phyloP scores from a whole-genome alignment of 2,888 invertebrate genomes.

The Germaria angustata region DNA sequence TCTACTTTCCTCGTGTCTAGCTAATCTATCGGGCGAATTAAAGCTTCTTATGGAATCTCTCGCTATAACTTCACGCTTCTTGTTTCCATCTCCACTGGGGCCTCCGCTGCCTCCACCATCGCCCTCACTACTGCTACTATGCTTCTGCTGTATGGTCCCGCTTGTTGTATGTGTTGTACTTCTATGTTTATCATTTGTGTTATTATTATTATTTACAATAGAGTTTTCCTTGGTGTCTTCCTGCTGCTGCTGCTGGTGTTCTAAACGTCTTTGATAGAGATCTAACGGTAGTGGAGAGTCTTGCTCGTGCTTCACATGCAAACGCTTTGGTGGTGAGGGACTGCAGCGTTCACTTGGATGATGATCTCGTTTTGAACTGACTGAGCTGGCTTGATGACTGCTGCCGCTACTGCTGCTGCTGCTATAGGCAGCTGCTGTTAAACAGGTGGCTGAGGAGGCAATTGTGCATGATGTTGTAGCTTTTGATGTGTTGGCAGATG shows the following conservation, averaged over 20 bases:
- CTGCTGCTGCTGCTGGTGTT: conserved; percentile 69
- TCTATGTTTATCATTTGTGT: conserved; percentile 69
- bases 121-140: conserved; percentile 57
- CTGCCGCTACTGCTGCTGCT: conserved; percentile 56
- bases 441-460: conserved; percentile 70
- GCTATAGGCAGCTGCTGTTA: conserved; percentile 49
- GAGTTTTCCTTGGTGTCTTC: conserved; percentile 65
- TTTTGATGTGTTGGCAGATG: conserved; percentile 72
- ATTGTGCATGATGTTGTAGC: conserved; percentile 76
- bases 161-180: conserved; percentile 62
- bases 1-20: conserved; percentile 66
- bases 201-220: conserved; percentile 63
- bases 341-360: conserved; percentile 75
- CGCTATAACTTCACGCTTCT: conserved; percentile 55
- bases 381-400: conserved; percentile 66
- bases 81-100: conserved; percentile 32
- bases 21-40: conserved; percentile 65
- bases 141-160: conserved; percentile 64
- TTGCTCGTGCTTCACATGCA: conserved; percentile 68
- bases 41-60: conserved; percentile 49
- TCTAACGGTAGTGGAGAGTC: conserved; percentile 77
- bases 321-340: conserved; percentile 76
- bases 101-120: conserved; percentile 6
- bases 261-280: conserved; percentile 79
- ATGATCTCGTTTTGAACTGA: conserved; percentile 74